phyloP scores from a whole-genome alignment of 2,888 invertebrate species.

The Plebejus melissa region DNA sequence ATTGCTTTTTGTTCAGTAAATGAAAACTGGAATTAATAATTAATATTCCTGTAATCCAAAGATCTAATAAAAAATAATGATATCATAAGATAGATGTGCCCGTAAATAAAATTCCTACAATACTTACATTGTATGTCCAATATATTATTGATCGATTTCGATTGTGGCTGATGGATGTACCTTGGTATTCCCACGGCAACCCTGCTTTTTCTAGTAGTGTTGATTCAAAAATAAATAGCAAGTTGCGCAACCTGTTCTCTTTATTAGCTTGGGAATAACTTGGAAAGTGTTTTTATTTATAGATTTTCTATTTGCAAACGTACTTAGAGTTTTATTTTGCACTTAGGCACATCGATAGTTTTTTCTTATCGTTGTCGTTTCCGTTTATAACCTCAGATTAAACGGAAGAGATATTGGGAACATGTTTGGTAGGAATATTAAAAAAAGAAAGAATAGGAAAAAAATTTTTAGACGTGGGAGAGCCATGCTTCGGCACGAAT shows the following conservation, averaged over 20 bases:
- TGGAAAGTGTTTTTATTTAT: conserved; percentile 23
- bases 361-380: not conserved
- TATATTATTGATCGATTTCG: conserved; percentile 18
- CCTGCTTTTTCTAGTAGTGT: conserved; percentile 10
- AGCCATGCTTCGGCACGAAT: no score
- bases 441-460: no score
- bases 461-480: no score
- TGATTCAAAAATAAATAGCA: conserved; percentile 23
- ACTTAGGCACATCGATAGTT: not conserved
- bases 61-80: not conserved
- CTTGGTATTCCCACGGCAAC: conserved; percentile 17
- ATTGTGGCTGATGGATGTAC: conserved; percentile 14
- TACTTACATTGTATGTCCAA: not conserved
- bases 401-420: not conserved
- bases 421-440: not conserved
- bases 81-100: not conserved
- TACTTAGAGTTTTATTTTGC: conserved; percentile 1
- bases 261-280: conserved; percentile 21
- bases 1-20: no score
- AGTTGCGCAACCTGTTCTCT: conserved; percentile 14
- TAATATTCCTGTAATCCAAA: not conserved
- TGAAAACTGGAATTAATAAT: no score
- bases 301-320: conserved; percentile 21
- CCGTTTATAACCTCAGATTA: conserved; percentile 3
- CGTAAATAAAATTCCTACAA: not conserved